Evolutionary conservation across 2,797 vertebrate species (phyloP).

Genomic region (Bovichtus variegatus): DNA sequence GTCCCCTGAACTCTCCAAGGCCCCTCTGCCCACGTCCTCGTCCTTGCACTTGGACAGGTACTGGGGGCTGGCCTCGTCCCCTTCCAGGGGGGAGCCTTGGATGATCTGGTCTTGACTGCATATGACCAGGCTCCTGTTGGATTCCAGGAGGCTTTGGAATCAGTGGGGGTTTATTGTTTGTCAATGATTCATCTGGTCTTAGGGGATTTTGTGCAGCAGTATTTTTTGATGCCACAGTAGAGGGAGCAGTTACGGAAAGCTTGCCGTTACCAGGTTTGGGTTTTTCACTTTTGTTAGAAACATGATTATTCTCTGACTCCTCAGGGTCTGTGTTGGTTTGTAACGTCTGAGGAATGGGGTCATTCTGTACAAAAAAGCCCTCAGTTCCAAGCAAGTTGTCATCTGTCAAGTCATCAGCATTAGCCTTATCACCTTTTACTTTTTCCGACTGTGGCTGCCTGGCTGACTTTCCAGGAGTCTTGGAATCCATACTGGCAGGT

Average conservation of each 20-base stretch:
- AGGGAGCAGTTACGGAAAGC: conserved; percentile 26
- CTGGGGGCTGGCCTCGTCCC: conserved; percentile 75
- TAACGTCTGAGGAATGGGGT: conserved; percentile 86
- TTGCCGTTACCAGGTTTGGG: conserved; percentile 48
- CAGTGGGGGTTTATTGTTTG: conserved; percentile 46
- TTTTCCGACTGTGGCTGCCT: conserved; percentile 47
- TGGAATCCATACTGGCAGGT: conserved; percentile 41
- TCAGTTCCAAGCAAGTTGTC: conserved; percentile 76
- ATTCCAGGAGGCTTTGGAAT: conserved; percentile 47
- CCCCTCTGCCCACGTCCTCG: conserved; percentile 75
- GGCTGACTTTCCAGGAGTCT: conserved; percentile 39
- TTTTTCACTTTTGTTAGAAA: conserved; percentile 37
- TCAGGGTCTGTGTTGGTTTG: conserved; percentile 14
- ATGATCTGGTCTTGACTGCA: conserved; percentile 60
- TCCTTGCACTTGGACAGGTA: conserved; percentile 51
- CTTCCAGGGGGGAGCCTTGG: conserved; percentile 59
- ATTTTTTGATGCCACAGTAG: conserved; percentile 39
- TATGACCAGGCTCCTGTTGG: conserved; percentile 54
- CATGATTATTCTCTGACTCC: conserved; percentile 25
- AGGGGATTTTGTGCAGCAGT: conserved; percentile 43
- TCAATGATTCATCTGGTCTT: conserved; percentile 53
- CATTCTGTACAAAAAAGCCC: conserved; percentile 84
- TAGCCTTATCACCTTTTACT: conserved; percentile 34
- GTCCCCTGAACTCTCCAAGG: conserved; percentile 58
- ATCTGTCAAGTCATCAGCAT: conserved; percentile 75